Percentiles rank a stretch among this genome's conserved stretches.
phyloP scores from a whole-genome alignment of 2,113 vertebrate species.

The Neodontobutis hainanensis region DNA sequence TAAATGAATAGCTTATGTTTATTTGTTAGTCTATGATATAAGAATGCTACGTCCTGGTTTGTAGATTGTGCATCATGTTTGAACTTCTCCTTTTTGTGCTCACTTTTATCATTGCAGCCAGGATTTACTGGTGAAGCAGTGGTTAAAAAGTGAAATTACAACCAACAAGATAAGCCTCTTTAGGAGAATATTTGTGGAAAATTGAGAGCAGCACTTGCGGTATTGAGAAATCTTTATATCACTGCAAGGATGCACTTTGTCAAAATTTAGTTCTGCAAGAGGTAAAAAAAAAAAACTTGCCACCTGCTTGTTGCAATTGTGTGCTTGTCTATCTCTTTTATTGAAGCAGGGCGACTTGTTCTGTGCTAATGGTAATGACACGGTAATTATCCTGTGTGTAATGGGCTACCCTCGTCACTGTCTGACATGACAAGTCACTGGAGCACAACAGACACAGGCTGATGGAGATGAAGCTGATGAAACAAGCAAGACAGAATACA shows the following conservation, averaged over 20 bases:
- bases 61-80: too few relatives aligned
- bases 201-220: too few relatives aligned
- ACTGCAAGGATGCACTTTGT: background rate
- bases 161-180: too few relatives aligned
- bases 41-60: too few relatives aligned
- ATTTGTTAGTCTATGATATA: too few relatives aligned
- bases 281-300: background rate
- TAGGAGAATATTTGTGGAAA: too few relatives aligned
- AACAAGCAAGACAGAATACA: background rate
- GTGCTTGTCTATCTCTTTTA: constrained; percentile 25
- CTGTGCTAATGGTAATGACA: constrained; percentile 37
- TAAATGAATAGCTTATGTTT: too few relatives aligned
- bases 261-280: background rate
- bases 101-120: too few relatives aligned
- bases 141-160: too few relatives aligned
- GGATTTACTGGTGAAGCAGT: too few relatives aligned
- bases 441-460: background rate
- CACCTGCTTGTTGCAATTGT: background rate
- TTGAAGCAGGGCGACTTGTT: constrained; percentile 16
- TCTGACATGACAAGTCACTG: constrained; percentile 23
- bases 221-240: too few relatives aligned
- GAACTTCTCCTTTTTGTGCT: too few relatives aligned
- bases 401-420: constrained; percentile 26
- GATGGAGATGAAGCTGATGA: constrained; percentile 12
- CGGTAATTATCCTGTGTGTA: constrained; percentile 34